Base-by-base conservation (phyloP, 2,113 vertebrate species). In the Papio anubis region DNA sequence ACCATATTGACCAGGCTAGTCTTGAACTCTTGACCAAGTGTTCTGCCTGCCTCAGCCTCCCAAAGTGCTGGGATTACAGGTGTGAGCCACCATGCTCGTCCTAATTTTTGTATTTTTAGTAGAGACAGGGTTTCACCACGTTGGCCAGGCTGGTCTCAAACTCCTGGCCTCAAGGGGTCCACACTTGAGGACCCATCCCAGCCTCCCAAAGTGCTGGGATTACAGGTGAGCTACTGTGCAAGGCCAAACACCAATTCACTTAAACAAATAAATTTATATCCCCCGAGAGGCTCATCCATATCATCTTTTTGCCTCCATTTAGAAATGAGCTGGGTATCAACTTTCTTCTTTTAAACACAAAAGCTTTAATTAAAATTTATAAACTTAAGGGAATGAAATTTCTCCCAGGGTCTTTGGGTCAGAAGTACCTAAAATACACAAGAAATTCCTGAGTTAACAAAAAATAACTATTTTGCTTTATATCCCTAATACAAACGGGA, bases 281-380 rank as follows among this genome's bases (percentile, higher is more conserved):
- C 32, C n/a, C 66, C 16, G 2, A 52, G 48, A 85, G 13, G 6
- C 18, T 83, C 78, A 57, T 10, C 35, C 5, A 2, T 8, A 57
- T 4, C 16, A 6, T 32, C 59, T 73, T 79, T 84, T 16, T 75
- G 64, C 45, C 94, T 81, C 57, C 21, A 38, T 18, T 40, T 6
- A 88, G 86, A 94, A 64, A 81, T 11, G 6, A 96, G 27, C 43
- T 80, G 7, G 64, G 14, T 21, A 88, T 50, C 38, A 70, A 84
- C 32, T 90, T 35, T 70, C 40, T 11, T 82, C 85, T 84, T 83
- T 66, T 57, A 80, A 88, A 78, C 80, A 50, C 3, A 93, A 94
- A 95, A 85, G 17, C 21, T 78, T 70, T n/a, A 91, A 82, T 17
- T 75, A 35, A 81, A 96, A 96, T 73, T 32, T 72, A 87, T 59